phyloP scores from a whole-genome alignment of 2,113 vertebrate species.

The Ahaetulla prasina region DNA sequence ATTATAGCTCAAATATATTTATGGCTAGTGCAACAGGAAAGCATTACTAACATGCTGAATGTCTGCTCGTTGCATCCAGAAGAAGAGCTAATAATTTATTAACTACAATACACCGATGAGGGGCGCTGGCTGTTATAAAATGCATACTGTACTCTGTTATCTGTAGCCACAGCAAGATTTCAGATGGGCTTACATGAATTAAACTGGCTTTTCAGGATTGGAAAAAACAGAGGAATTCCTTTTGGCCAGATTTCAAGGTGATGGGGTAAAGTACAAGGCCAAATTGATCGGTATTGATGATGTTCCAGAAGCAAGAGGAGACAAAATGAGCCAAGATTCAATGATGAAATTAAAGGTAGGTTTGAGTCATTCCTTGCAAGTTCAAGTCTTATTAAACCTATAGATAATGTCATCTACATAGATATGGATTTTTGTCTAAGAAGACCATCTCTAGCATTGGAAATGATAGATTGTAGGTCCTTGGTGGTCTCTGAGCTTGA shows the following conservation, averaged over 20 bases:
- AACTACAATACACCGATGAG: not conserved
- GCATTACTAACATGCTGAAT: not conserved
- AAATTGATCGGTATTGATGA: slow-evolving; percentile 94
- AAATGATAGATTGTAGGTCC: not conserved
- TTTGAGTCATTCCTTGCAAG: not conserved
- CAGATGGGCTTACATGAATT: not conserved
- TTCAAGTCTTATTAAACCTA: not conserved
- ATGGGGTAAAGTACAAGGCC: slow-evolving; percentile 92
- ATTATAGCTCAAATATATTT: not conserved
- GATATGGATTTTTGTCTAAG: not conserved
- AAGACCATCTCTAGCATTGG: not conserved
- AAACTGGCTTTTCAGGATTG: slow-evolving; percentile 62
- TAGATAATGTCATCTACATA: not conserved
- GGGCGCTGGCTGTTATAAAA: not conserved
- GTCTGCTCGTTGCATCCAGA: not conserved
- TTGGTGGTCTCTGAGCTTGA: not conserved
- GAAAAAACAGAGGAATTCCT: slow-evolving; percentile 94
- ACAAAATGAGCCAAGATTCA: slow-evolving; percentile 98
- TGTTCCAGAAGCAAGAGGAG: slow-evolving; percentile 87
- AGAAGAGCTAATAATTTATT: not conserved
- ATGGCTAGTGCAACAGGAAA: not conserved
- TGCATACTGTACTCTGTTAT: not conserved
- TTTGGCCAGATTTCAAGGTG: slow-evolving; percentile 88
- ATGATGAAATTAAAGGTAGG: slow-evolving; percentile 98
- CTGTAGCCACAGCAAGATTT: not conserved